Base-by-base conservation (phyloP, 2,797 vertebrate genomes). In the Orientallactaga sibirica region DNA sequence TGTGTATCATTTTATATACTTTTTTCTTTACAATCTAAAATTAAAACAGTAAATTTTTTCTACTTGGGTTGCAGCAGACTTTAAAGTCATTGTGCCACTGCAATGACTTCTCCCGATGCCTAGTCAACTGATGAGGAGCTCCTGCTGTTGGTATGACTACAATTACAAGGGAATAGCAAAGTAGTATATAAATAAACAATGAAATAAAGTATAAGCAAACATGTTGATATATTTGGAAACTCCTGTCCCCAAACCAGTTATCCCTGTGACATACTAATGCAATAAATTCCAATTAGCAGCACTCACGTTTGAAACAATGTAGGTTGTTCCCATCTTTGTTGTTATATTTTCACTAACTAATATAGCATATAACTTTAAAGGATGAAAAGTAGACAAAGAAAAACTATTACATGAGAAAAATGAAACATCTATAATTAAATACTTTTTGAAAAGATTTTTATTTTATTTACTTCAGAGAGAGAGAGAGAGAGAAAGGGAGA, bases 11-110 rank as follows among this genome's bases (percentile, higher is more conserved):
- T 58, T 14, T 16, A 58, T 16, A 58, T 58, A 89, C 41, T 78
- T 77, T 85, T 95, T 68, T 78, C 24, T 85, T 94, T 85, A 76
- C 14, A 91, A 80, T 22, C 91, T 18, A 29, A 37, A 95, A 95
- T 79, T 61, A 81, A 58, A 61, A 27, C 82, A 90, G 70, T 82
- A 61, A 71, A 92, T 70, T 89, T 82, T 87, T 37, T 55, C 66
- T 55, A 15, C 70, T 79, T 77, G 25, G 20, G 76, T 2, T 76
- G 2, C 16, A 89, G 77, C 7, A 73, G 10, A 66, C 73, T 73
- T 90, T 37, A 83, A 88, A 90, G 43, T 24, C 94, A 25, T 27
- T 0, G 80, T 3, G 58, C 24, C 84, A 87, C 5, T 66, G 73
- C 61, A 67, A 88, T 15, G 52, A 73, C 84, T 86, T 86, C 67